A percentile compares a stretch with the other conserved stretches of the same genome.
Evolutionary conservation across 2,113 vertebrate genomes (phyloP).

Genomic region (Dromas ardeola): DNA sequence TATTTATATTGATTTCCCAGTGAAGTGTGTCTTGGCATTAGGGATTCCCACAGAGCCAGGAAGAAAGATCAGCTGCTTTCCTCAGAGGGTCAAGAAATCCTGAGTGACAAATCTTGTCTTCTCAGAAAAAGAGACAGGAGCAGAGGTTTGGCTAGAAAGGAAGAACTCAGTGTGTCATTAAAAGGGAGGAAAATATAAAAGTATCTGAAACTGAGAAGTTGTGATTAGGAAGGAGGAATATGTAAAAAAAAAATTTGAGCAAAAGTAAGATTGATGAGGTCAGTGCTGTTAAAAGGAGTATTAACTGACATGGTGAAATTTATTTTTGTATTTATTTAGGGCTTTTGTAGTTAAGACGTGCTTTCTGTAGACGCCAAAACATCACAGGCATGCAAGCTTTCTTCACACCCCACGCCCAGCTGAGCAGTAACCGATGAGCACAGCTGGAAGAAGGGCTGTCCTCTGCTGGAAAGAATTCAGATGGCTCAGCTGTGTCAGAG

Average conservation of each 20-base stretch:
- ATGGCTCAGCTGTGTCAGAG: neutral
- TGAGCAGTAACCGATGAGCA: neutral
- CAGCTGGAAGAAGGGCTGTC: neutral
- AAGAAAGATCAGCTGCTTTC: constrained; percentile 49
- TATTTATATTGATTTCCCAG: constrained; percentile 75
- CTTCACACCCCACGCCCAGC: neutral
- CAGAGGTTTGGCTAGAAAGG: neutral
- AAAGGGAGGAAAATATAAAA: neutral
- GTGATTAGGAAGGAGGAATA: neutral
- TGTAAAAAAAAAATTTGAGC: neutral
- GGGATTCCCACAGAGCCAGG: constrained; percentile 59
- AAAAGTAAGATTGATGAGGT: neutral
- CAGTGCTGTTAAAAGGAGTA: neutral
- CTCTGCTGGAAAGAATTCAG: neutral
- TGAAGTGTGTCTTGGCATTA: constrained; percentile 73
- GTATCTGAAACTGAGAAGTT: neutral
- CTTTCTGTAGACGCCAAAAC: neutral
- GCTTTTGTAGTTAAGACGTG: neutral
- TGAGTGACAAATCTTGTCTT: constrained; percentile 54
- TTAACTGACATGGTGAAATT: neutral
- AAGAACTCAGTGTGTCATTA: neutral
- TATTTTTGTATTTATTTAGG: neutral
- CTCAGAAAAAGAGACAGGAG: constrained; percentile 8
- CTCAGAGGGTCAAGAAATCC: constrained; percentile 67
- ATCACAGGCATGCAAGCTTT: neutral